A percentile compares a stretch with the other conserved stretches of the same genome.
phyloP scores from a whole-genome alignment of 2,888 invertebrate species.

The Watsonalla cultraria region DNA sequence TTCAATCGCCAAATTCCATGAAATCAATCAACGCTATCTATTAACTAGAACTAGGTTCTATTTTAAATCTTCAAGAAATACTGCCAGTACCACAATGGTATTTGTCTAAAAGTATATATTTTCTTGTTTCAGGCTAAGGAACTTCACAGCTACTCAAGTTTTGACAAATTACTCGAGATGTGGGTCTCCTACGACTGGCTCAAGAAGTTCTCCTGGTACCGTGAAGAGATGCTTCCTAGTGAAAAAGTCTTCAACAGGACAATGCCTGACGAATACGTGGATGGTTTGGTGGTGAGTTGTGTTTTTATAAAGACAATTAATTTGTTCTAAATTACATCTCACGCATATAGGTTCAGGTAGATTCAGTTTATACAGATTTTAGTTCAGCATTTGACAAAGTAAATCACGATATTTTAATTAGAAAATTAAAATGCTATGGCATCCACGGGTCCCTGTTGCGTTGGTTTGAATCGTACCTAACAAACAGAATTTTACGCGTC shows the following conservation, averaged over 20 bases:
- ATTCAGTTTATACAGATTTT: no score
- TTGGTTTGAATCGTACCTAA: no score
- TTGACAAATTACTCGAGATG: slow-evolving; percentile 36
- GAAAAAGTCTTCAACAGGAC: slow-evolving; percentile 42
- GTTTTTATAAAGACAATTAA: slow-evolving; percentile 7
- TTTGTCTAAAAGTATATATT: slow-evolving; percentile 8
- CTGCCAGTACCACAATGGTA: slow-evolving; percentile 21
- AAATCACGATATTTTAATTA: no score
- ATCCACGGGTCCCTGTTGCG: no score
- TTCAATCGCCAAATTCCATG: slow-evolving; percentile 50
- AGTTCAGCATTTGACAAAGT: no score
- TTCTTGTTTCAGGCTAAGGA: slow-evolving; percentile 57
- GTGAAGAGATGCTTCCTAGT: slow-evolving; percentile 51
- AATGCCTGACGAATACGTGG: slow-evolving; percentile 44
- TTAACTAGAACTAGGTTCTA: slow-evolving; percentile 37
- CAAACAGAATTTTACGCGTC: no score
- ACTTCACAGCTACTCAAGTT: slow-evolving; percentile 44
- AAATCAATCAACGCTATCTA: slow-evolving; percentile 52
- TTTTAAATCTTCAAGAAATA: slow-evolving; percentile 59
- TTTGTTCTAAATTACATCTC: no score
- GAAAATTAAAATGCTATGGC: no score
- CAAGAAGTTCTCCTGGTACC: slow-evolving; percentile 45
- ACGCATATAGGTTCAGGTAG: no score
- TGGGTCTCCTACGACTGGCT: slow-evolving; percentile 56
- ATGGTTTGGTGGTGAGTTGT: slow-evolving; percentile 50